phyloP scores from a whole-genome alignment of 2,113 vertebrate genomes.

The Heterocephalus glaber region DNA sequence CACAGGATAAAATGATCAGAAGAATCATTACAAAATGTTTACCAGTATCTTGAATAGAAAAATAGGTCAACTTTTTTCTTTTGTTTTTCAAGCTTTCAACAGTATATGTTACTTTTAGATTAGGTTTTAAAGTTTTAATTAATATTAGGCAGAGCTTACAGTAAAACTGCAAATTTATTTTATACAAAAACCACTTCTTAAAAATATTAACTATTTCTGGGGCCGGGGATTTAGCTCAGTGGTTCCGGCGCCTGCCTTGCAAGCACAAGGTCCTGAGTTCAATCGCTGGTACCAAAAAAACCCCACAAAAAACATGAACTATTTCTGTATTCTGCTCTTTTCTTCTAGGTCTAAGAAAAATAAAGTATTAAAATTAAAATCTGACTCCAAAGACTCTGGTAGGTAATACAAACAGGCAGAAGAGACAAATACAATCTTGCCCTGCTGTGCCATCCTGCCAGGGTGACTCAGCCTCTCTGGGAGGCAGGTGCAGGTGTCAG shows the following conservation, averaged over 20 bases:
- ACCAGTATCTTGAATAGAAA: background rate
- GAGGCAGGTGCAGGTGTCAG: background rate
- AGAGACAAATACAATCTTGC: background rate
- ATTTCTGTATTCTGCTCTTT: slow-evolving; percentile 12
- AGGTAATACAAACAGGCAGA: background rate
- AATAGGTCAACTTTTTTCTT: background rate
- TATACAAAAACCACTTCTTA: background rate
- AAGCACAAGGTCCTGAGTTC: too few species aligned
- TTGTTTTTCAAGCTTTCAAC: background rate
- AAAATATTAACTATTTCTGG: slow-evolving; percentile 44
- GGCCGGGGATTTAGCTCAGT: too few species aligned
- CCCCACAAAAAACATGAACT: too few species aligned
- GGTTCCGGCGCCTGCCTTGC: too few species aligned
- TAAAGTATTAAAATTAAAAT: slow-evolving; percentile 39
- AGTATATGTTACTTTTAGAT: background rate
- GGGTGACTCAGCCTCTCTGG: background rate
- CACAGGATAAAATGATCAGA: background rate
- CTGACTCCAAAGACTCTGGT: background rate
- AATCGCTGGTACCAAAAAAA: too few species aligned
- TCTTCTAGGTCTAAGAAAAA: background rate
- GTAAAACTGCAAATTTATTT: background rate
- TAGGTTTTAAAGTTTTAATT: slow-evolving; percentile 22
- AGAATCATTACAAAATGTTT: background rate
- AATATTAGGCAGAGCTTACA: background rate
- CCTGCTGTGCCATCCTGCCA: background rate